Conservation (phyloP, 2,113 vertebrate genomes). For the Oncorhynchus tshawytscha region DNA sequence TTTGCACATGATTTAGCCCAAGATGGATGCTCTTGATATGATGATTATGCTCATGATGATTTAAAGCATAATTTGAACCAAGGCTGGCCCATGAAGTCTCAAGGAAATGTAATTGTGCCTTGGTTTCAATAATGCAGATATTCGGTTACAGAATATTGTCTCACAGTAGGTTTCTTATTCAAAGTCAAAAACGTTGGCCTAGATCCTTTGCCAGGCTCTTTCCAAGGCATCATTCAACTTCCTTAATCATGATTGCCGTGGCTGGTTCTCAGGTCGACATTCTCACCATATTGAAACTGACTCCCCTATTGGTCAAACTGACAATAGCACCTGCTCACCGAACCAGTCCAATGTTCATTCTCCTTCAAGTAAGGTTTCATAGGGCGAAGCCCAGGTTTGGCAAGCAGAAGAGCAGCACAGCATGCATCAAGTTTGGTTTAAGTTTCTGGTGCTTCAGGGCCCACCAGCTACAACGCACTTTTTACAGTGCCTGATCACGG, state of each 20-base stretch:
- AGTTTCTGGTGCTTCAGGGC: neutral
- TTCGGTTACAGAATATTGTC: too few species aligned
- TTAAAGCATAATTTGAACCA: slow-evolving; percentile 9
- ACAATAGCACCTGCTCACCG: too few species aligned
- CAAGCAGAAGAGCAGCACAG: neutral
- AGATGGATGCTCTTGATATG: slow-evolving; percentile 33
- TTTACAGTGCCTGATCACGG: neutral
- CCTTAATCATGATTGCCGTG: too few species aligned
- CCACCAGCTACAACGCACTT: neutral
- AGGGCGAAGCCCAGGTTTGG: neutral
- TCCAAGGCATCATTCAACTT: too few species aligned
- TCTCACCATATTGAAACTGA: too few species aligned
- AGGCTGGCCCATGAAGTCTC: neutral
- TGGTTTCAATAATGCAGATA: too few species aligned
- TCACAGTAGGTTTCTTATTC: too few species aligned
- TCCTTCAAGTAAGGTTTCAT: neutral
- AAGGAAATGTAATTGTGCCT: too few species aligned
- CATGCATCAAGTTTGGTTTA: neutral
- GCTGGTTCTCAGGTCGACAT: too few species aligned
- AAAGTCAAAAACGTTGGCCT: too few species aligned
- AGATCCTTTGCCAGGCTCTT: too few species aligned
- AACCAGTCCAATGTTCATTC: neutral
- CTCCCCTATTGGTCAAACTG: too few species aligned
- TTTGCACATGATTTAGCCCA: slow-evolving; percentile 7
- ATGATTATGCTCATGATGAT: slow-evolving; percentile 10